These are phyloP conservation scores for Anastrepha obliqua DNA, from an alignment of 1,140 invertebrate species.

Conservation along the genomic window DNA sequence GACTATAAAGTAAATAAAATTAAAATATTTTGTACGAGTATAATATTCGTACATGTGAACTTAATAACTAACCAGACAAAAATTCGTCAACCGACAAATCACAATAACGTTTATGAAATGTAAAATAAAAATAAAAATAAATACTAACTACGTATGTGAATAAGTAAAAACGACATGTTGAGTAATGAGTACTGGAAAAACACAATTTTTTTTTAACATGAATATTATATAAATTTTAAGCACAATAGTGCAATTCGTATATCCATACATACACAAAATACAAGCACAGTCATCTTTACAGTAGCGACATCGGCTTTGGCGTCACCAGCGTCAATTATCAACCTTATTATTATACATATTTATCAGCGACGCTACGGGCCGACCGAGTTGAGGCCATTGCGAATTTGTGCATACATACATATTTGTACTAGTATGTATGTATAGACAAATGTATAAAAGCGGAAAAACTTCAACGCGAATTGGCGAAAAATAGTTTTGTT, in stretches of 20 bases:
- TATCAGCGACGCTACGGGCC: neutral
- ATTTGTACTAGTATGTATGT: neutral
- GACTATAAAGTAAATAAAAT: too few relatives aligned
- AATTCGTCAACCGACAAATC: slow-evolving; percentile 3
- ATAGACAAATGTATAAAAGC: neutral
- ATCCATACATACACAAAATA: neutral
- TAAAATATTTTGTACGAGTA: too few relatives aligned
- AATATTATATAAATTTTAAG: slow-evolving; percentile 22
- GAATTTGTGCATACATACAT: neutral
- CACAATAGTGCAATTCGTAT: neutral
- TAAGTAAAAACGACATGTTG: neutral
- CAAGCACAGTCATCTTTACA: neutral
- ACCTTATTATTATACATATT: slow-evolving; percentile 22
- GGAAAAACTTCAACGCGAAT: neutral
- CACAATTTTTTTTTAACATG: neutral
- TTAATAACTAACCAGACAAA: neutral
- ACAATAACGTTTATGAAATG: neutral
- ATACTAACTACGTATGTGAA: too few relatives aligned
- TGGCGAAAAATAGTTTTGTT: slow-evolving; percentile 15
- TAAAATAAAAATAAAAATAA: too few relatives aligned
- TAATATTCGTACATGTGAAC: too few relatives aligned
- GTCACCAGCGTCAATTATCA: slow-evolving; percentile 33
- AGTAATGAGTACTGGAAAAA: neutral
- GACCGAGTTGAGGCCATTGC: neutral
- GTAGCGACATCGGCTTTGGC: neutral